Conservation (phyloP, 2,797 vertebrate species). For the Sebastes steindachneri region DNA sequence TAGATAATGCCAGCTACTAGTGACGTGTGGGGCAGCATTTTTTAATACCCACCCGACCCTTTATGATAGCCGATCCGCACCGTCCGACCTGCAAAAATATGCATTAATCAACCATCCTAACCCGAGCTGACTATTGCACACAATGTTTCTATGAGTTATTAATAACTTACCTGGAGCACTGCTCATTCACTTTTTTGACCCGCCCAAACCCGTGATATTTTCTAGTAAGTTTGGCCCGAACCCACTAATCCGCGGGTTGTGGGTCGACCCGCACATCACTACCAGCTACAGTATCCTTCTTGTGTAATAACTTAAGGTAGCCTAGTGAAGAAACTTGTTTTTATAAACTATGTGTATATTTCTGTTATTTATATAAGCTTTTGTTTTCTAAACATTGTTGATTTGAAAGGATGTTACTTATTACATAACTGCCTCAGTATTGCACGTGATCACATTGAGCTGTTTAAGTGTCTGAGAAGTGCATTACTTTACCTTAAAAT, state of each 20-base stretch:
- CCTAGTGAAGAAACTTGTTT: conserved; percentile 18
- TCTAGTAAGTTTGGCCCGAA: neutral
- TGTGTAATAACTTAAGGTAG: conserved; percentile 3
- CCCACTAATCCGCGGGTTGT: neutral
- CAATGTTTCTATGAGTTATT: neutral
- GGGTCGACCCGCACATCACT: neutral
- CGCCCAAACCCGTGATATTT: neutral
- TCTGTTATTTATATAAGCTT: conserved; percentile 73
- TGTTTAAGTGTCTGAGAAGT: conserved; percentile 17
- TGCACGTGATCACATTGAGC: conserved; percentile 17
- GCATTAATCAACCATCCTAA: neutral
- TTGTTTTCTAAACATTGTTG: conserved; percentile 31
- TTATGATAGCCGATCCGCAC: neutral
- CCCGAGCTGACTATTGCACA: neutral
- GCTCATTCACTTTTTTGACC: neutral
- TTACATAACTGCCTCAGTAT: conserved; percentile 25
- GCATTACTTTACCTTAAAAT: conserved; percentile 1
- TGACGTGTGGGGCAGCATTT: neutral
- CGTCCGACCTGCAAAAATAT: neutral
- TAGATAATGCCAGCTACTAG: neutral
- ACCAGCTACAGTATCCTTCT: neutral
- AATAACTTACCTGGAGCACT: too few species aligned
- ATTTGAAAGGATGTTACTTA: conserved; percentile 25
- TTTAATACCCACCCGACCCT: neutral
- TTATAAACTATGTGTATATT: conserved; percentile 55